Evolutionary conservation across 2,797 vertebrate species (phyloP), one percentile per base, ranked within the genome.

Genomic region (Scarus forsteni): DNA sequence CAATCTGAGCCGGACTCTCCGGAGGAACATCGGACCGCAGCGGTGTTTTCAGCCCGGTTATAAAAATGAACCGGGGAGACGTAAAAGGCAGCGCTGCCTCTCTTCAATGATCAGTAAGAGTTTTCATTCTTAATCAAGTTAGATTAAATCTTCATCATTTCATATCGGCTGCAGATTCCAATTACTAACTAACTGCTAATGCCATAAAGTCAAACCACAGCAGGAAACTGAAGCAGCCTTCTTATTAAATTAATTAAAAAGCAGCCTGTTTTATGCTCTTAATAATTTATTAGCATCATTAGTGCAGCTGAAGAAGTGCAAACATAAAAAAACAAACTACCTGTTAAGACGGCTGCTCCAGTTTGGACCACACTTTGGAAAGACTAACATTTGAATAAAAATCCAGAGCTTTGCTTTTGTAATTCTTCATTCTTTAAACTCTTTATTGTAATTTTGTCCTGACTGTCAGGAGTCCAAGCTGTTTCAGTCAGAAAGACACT

Each of bases 21-120:
- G 57, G 80, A 77, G 89, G 46, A 76, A 85, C 80, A 87, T 88
- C 67, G 19, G 80, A 88, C 73, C 58, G 57, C 38, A 73, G 57
- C 63, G 3, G 11, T 56, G 60, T 66, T 53, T 62, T 55, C 40
- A 54, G 38, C 45, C 70, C 49, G 35, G 58, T 73, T 70, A 69
- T 69, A 48, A 76, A 65, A 36, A 73, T 34, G 15, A 66, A 56
- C 58, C 15, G 2, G 75, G 63, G 69, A 85, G 3, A 66, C 68
- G 79, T 72, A 60, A 79, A 67, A 19, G 19, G n/a, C 56, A 57
- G 57, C n/a, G 68, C 51, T 77, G 38, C 57, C 70, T 69, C 12
- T 56, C 79, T 77, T 67, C 75, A 82, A 67, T 77, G 53, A 84
- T 80, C 78, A 75, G 66, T 74, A 70, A 73, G 10, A 61, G 49